Conservation (phyloP, 2,797 vertebrate species). For the Eulemur rubriventer region DNA sequence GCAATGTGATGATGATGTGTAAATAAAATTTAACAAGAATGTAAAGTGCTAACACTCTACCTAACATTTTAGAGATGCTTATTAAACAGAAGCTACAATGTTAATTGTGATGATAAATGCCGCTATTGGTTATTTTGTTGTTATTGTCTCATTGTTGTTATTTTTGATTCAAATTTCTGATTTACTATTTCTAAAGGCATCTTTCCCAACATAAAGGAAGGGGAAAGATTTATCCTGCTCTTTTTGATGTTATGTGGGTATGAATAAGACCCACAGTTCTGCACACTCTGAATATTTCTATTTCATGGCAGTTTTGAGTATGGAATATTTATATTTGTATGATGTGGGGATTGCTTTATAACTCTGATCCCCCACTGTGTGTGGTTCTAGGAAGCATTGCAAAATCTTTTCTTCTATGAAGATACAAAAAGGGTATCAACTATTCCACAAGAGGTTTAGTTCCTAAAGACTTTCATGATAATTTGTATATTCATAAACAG, state of each 20-base stretch:
- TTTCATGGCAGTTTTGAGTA: neutral
- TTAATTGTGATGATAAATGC: neutral
- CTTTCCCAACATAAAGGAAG: neutral
- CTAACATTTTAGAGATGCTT: neutral
- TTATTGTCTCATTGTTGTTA: neutral
- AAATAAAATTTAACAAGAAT: slow-evolving; percentile 24
- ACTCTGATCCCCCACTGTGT: neutral
- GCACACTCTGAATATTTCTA: neutral
- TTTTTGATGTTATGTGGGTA: neutral
- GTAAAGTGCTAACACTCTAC: neutral
- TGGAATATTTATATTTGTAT: neutral
- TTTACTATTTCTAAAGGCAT: neutral
- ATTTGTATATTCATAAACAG: neutral
- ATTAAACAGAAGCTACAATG: neutral
- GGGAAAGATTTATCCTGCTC: neutral
- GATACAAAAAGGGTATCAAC: neutral
- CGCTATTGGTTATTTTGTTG: neutral
- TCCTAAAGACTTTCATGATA: neutral
- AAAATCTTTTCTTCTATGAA: neutral
- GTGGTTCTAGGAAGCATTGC: neutral
- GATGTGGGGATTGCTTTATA: neutral
- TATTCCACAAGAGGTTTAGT: neutral
- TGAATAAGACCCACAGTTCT: neutral
- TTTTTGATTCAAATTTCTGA: neutral
- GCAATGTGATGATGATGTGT: neutral